Conservation (phyloP, 1,140 invertebrate species). For the Lordiphosa clarofinis region DNA sequence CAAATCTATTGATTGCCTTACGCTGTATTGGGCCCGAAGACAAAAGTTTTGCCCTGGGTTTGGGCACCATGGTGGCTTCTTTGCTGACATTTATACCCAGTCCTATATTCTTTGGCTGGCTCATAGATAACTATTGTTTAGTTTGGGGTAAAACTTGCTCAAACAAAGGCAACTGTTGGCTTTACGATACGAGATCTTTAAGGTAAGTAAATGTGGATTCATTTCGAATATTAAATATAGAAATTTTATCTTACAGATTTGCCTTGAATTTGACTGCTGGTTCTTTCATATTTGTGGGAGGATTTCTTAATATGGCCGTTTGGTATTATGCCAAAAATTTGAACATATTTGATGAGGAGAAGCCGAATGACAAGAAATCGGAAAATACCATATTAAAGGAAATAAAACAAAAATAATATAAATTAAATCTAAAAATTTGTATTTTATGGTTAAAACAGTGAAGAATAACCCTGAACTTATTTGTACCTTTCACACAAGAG, state of each 20-base stretch:
- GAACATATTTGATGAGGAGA: slow-evolving; percentile 85
- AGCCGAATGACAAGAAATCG: slow-evolving; percentile 39
- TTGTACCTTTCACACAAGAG: too few species aligned
- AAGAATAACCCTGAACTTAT: too few species aligned
- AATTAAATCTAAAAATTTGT: too few species aligned
- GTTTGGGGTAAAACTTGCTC: slow-evolving; percentile 88
- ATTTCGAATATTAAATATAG: not conserved
- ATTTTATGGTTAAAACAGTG: too few species aligned
- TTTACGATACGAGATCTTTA: slow-evolving; percentile 83
- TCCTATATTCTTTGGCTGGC: slow-evolving; percentile 86
- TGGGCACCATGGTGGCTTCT: slow-evolving; percentile 83
- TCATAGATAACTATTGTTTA: slow-evolving; percentile 85
- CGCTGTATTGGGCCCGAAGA: slow-evolving; percentile 85
- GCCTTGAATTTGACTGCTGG: slow-evolving; percentile 84
- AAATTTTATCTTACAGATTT: slow-evolving; percentile 71
- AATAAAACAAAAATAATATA: too few species aligned
- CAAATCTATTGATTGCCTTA: slow-evolving; percentile 85
- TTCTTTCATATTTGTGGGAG: slow-evolving; percentile 83
- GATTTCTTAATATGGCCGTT: slow-evolving; percentile 83
- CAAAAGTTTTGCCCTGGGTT: slow-evolving; percentile 85
- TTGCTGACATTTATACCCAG: slow-evolving; percentile 85
- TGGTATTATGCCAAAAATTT: slow-evolving; percentile 85
- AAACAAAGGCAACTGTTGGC: slow-evolving; percentile 87
- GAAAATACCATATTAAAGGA: slow-evolving; percentile 24
- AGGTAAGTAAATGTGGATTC: slow-evolving; percentile 17